Evolutionary conservation across 2,888 invertebrate genomes (phyloP).

Genomic region (Calameuta filiformis): DNA sequence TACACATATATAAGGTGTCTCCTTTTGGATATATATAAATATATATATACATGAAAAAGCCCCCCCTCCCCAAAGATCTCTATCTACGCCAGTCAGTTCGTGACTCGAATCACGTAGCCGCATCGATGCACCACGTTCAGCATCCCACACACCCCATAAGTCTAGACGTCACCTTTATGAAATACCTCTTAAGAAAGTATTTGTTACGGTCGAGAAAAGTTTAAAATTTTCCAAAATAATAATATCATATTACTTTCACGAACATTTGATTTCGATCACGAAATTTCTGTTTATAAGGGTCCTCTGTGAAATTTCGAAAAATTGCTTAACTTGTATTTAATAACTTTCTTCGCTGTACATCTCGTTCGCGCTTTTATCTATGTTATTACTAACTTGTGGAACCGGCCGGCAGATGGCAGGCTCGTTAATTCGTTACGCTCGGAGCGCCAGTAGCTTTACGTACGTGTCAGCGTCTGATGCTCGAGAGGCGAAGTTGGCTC

Average conservation of each 20-base stretch:
- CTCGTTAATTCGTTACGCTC: background rate
- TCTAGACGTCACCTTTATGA: background rate
- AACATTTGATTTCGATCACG: accelerated
- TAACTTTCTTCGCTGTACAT: background rate
- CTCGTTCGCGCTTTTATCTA: background rate
- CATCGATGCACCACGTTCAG: background rate
- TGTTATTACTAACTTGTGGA: background rate
- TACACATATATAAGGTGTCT: background rate
- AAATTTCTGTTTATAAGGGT: background rate
- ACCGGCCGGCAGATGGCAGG: background rate
- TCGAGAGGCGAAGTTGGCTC: background rate
- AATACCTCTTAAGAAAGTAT: background rate
- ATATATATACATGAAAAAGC: background rate
- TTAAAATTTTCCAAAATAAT: background rate
- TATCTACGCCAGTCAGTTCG: background rate
- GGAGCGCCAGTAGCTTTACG: background rate
- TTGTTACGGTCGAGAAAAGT: background rate
- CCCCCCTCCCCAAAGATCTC: background rate
- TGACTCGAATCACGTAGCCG: background rate
- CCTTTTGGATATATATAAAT: no score
- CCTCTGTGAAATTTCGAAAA: background rate
- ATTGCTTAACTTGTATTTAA: background rate
- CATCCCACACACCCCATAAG: background rate
- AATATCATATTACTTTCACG: background rate
- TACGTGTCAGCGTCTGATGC: background rate